These are phyloP conservation scores for Nycticorax nycticorax DNA, from an alignment of 2,113 vertebrate species.

Conservation along the genomic window DNA sequence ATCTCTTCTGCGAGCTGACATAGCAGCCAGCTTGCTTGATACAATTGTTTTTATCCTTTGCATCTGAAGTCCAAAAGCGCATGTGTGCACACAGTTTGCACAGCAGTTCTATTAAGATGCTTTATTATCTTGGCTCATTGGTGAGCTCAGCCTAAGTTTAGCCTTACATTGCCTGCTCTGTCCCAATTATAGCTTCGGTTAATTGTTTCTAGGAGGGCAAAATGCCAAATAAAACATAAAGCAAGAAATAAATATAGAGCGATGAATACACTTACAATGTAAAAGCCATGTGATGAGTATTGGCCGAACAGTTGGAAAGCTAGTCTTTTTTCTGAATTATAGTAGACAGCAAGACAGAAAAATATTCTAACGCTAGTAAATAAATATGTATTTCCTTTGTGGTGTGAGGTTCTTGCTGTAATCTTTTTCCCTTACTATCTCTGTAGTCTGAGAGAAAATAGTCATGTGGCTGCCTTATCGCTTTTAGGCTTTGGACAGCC, in stretches of 20 bases:
- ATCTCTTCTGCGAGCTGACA: background rate
- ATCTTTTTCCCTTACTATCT: constrained; percentile 37
- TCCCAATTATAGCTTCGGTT: constrained; percentile 41
- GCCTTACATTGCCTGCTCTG: constrained; percentile 30
- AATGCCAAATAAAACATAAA: constrained; percentile 52
- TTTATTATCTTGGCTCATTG: constrained; percentile 28
- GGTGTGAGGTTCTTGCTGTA: background rate
- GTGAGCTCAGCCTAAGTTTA: constrained; percentile 20
- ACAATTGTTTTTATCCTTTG: constrained; percentile 1
- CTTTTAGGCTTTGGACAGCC: constrained; percentile 22
- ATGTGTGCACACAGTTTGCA: background rate
- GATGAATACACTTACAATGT: background rate
- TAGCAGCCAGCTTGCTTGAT: background rate
- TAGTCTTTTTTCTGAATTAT: constrained; percentile 16
- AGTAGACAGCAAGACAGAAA: constrained; percentile 1
- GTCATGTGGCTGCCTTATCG: background rate
- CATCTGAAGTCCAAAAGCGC: constrained; percentile 11
- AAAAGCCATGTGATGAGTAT: constrained; percentile 7
- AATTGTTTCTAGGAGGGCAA: constrained; percentile 55
- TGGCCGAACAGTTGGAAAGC: background rate
- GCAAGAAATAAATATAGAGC: constrained; percentile 38
- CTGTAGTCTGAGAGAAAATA: constrained; percentile 25
- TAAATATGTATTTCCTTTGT: constrained; percentile 47
- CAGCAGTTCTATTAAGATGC: constrained; percentile 33
- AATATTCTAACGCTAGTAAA: constrained; percentile 41